Base-by-base conservation (phyloP, 64 coral and sea anemone species). In the Stichodactyla helianthus region DNA sequence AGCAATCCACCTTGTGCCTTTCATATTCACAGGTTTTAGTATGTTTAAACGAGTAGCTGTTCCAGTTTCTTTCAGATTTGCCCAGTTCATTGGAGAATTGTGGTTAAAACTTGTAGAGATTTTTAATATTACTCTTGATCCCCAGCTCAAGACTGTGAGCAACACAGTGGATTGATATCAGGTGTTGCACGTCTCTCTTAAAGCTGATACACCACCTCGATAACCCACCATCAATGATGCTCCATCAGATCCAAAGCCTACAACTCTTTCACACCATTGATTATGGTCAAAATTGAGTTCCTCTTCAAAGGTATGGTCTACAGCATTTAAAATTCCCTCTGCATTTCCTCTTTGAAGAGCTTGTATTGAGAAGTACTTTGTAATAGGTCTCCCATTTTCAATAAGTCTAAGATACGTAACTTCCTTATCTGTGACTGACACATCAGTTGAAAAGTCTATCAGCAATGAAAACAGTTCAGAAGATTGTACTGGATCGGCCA, bases 391-490 rank as follows among this genome's bases (percentile, higher is more conserved):
- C 28, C 28, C 28, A 31, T 88, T 88, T 59, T 88, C 87, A 79
- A 88, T 56, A 63, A 88, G 87, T 82, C 87, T 82, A 20, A 88
- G 87, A 88, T 88, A 88, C 87, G 82, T 88, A 60, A 88, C 63
- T 88, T 88, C 77, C 35, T 88, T 55, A 82, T 88, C 87, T 51
- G 63, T 44, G 14, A 88, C 77, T 60, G 87, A 50, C 77, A 57
- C 86, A 87, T 87, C 86, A 87, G 86, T 87, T 86, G 85, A 88
- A 88, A 74, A 88, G 55, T 88, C 86, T 88, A 88, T 88, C 76
- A 88, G 27, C 86, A 87, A 87, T 87, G 86, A 87, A 87, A 87
- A 87, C 67, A 87, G 26, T 19, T 77, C 53, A 57, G 84, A 86
- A 35, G 84, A 86, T 31, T 60, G 55, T 2, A 85, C 83, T 6